phyloP scores from a whole-genome alignment of 2,888 invertebrate genomes.

The Nudaria mundana region DNA sequence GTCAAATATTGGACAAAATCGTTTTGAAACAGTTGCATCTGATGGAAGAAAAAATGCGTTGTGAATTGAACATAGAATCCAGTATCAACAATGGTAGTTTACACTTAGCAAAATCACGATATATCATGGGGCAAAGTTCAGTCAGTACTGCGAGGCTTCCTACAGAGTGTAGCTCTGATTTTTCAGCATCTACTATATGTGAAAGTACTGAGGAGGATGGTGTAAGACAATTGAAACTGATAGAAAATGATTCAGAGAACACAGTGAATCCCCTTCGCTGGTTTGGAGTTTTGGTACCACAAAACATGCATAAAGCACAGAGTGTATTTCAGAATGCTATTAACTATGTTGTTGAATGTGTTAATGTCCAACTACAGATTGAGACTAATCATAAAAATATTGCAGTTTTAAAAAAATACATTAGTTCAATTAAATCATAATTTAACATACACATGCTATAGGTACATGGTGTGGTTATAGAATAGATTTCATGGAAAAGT shows the following conservation, averaged over 20 bases:
- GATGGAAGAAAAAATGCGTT: conserved; percentile 86
- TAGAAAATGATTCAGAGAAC: conserved; percentile 49
- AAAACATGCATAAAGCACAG: conserved; percentile 88
- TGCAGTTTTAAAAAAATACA: conserved; percentile 47
- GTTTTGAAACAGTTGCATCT: conserved; percentile 85
- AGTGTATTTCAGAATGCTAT: conserved; percentile 86
- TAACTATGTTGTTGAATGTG: conserved; percentile 84
- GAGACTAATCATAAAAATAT: conserved; percentile 53
- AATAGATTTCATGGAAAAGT: no score
- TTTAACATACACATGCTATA: not conserved
- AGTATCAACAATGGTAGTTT: conserved; percentile 85
- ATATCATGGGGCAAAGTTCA: conserved; percentile 88
- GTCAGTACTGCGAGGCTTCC: conserved; percentile 87
- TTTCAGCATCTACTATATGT: conserved; percentile 61
- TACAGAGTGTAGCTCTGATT: conserved; percentile 81
- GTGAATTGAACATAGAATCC: conserved; percentile 86
- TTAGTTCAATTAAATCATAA: conserved; percentile 28
- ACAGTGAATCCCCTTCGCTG: conserved; percentile 87
- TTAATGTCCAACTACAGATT: conserved; percentile 85
- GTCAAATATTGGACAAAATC: conserved; percentile 84
- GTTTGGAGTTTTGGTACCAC: conserved; percentile 94
- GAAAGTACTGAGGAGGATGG: conserved; percentile 63
- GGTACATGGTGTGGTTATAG: not conserved
- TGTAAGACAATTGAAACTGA: conserved; percentile 60
- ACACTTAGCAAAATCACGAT: conserved; percentile 87